Percentiles rank a stretch among this genome's conserved stretches.
These are phyloP conservation scores for Euphydryas editha DNA, from an alignment of 2,888 invertebrate genomes.

Conservation along the genomic window DNA sequence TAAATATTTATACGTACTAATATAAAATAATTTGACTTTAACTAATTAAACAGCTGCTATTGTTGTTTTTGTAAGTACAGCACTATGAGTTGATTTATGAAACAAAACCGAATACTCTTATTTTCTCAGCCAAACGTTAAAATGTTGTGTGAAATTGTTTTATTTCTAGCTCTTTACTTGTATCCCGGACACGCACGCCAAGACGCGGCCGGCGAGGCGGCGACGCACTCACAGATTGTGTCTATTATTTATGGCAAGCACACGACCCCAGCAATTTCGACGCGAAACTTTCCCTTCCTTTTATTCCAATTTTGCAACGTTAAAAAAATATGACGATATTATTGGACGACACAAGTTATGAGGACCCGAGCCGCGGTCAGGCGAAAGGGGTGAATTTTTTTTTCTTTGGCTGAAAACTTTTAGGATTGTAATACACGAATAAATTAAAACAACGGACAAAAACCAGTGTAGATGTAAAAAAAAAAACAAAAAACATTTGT, in stretches of 20 bases:
- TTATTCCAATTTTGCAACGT: constrained; percentile 78
- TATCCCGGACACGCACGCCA: constrained; percentile 42
- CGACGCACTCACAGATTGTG: constrained; percentile 72
- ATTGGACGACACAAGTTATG: constrained; percentile 74
- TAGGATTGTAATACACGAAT: constrained; percentile 38
- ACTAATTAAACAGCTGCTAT: too few species aligned
- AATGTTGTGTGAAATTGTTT: constrained; percentile 44
- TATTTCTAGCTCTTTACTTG: constrained; percentile 42
- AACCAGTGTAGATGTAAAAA: constrained; percentile 43
- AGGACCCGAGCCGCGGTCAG: constrained; percentile 66
- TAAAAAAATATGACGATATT: constrained; percentile 82
- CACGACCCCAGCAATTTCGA: constrained; percentile 74
- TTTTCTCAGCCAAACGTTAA: constrained; percentile 41
- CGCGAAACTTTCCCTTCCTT: constrained; percentile 73
- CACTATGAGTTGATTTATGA: background rate
- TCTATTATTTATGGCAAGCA: constrained; percentile 77
- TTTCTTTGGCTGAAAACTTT: constrained; percentile 49
- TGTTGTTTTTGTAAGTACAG: too few species aligned
- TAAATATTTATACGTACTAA: too few species aligned
- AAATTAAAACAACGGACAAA: constrained; percentile 47
- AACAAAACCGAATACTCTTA: constrained; percentile 23
- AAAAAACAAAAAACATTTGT: constrained; percentile 42
- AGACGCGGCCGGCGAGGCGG: constrained; percentile 39
- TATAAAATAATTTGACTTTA: too few species aligned
- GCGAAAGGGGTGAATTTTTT: constrained; percentile 66